Evolutionary conservation across 2,797 vertebrate genomes (phyloP).

Genomic region (Typhlichthys eigenmanni): DNA sequence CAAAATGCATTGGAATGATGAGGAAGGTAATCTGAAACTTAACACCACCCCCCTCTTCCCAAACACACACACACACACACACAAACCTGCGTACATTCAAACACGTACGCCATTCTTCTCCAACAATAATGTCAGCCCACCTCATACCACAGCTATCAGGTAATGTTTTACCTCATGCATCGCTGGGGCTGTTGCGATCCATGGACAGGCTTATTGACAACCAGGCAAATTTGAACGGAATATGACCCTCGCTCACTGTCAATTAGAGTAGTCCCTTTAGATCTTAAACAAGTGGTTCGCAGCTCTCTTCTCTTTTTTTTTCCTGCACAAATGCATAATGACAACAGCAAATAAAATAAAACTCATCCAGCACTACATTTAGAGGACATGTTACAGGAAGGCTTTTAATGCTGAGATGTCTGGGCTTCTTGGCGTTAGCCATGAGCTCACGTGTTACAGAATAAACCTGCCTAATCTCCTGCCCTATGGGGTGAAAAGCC

Average conservation of each 20-base stretch:
- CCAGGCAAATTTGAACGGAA: background rate
- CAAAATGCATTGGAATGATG: constrained; percentile 59
- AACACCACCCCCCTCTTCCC: constrained; percentile 25
- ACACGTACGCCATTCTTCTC: constrained; percentile 1
- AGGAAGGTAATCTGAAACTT: constrained; percentile 56
- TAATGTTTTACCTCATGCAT: constrained; percentile 21
- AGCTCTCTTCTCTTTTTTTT: no score
- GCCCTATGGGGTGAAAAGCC: constrained; percentile 3
- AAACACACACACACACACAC: constrained; percentile 11
- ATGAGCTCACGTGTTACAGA: constrained; percentile 37
- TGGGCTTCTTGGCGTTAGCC: constrained; percentile 17
- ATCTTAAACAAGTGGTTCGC: no score
- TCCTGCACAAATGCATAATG: no score
- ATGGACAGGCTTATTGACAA: constrained; percentile 24
- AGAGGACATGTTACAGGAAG: constrained; percentile 6
- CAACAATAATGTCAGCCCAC: background rate
- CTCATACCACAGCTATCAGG: constrained; percentile 21
- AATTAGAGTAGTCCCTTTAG: constrained; percentile 16
- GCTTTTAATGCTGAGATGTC: constrained; percentile 15
- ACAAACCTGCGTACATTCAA: constrained; percentile 11
- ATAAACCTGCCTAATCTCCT: constrained; percentile 3
- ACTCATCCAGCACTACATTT: no score
- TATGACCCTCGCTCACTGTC: constrained; percentile 14
- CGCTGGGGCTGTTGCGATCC: constrained; percentile 15
- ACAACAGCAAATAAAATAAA: no score